These are phyloP conservation scores for Gallinago media DNA, from an alignment of 2,113 vertebrate species.

Conservation along the genomic window DNA sequence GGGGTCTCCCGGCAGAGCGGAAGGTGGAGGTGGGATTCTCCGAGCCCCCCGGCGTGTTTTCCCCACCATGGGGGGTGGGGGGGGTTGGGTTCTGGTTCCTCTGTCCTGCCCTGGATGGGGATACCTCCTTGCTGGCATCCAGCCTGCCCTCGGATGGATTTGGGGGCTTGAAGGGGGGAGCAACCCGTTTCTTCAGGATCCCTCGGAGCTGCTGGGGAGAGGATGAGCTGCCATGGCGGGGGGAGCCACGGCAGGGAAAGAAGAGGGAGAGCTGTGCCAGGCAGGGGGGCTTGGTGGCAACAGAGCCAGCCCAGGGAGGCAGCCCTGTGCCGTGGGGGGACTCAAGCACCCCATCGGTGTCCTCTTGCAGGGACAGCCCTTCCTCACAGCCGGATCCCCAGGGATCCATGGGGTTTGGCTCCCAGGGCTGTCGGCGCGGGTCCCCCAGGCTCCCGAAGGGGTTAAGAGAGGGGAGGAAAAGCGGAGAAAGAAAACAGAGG, in stretches of 20 bases:
- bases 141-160: neutral
- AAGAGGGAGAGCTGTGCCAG: rapidly evolving
- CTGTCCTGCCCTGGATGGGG: rapidly evolving
- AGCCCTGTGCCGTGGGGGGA: neutral
- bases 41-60: neutral
- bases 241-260: rapidly evolving
- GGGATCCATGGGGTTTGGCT: rapidly evolving
- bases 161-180: neutral
- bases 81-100: neutral
- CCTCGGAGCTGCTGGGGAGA: neutral
- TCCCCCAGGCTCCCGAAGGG: neutral
- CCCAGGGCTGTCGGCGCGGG: neutral
- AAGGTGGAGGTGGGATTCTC: neutral
- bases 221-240: neutral
- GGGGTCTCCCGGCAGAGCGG: rapidly evolving
- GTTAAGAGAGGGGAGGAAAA: slow-evolving; percentile 62
- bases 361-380: neutral
- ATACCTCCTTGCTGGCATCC: neutral
- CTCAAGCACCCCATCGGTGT: rapidly evolving
- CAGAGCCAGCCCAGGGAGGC: neutral
- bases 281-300: neutral
- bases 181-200: neutral
- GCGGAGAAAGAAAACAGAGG: slow-evolving; percentile 56
- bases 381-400: rapidly evolving
- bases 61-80: rapidly evolving